Evolutionary conservation across 2,797 vertebrate species (phyloP).

Genomic region (Synanceia verrucosa): DNA sequence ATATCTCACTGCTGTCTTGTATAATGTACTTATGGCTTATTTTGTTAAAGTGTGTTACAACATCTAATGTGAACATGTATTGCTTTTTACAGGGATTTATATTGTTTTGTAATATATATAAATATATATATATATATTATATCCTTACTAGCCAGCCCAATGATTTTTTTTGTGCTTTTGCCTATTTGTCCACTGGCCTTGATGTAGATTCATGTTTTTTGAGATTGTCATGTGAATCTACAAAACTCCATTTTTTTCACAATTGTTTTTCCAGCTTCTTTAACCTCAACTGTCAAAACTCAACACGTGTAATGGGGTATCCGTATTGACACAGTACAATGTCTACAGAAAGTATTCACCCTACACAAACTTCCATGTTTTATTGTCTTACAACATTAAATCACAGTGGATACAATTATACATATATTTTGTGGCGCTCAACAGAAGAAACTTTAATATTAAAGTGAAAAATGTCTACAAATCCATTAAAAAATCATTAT

Average conservation of each 20-base stretch:
- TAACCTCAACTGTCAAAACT: slow-evolving; percentile 56
- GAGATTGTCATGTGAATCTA: slow-evolving; percentile 36
- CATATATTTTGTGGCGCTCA: slow-evolving; percentile 11
- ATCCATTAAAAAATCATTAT: too few relatives aligned
- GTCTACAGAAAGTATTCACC: slow-evolving; percentile 48
- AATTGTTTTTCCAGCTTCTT: slow-evolving; percentile 36
- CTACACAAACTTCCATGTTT: slow-evolving; percentile 18
- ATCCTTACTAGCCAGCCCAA: slow-evolving; percentile 64
- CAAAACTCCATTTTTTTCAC: slow-evolving; percentile 14
- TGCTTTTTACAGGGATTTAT: slow-evolving; percentile 86
- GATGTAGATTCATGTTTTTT: slow-evolving; percentile 40
- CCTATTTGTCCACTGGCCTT: slow-evolving; percentile 45
- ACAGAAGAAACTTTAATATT: background rate
- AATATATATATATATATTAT: slow-evolving; percentile 75
- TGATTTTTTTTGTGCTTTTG: slow-evolving; percentile 43
- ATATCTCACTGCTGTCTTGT: slow-evolving; percentile 75
- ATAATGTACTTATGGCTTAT: slow-evolving; percentile 79
- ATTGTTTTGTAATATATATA: slow-evolving; percentile 83
- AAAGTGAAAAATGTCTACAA: slow-evolving; percentile 1
- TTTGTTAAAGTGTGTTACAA: slow-evolving; percentile 79
- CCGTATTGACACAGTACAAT: slow-evolving; percentile 49
- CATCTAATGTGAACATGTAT: slow-evolving; percentile 86
- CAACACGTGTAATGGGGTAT: slow-evolving; percentile 44
- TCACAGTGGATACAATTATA: slow-evolving; percentile 30
- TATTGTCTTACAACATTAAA: slow-evolving; percentile 26